Evolutionary conservation across 2,888 invertebrate genomes (phyloP).

Genomic region (Ophion slaviceki): DNA sequence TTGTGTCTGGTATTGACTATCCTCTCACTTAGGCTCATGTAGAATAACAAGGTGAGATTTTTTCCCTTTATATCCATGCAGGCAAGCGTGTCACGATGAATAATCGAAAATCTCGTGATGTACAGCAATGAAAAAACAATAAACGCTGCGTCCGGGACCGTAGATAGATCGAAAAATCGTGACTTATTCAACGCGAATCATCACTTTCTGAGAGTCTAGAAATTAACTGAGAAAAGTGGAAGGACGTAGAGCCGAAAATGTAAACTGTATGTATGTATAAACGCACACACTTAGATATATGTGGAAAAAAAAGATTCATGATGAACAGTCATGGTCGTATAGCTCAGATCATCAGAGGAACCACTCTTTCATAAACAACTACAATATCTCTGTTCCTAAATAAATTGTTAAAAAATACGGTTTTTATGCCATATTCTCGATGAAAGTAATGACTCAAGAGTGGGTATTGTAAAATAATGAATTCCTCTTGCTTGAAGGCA

Average conservation of each 20-base stretch:
- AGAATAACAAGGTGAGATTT: slow-evolving; percentile 55
- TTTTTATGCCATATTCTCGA: too few species aligned
- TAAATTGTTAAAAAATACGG: too few species aligned
- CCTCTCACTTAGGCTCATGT: neutral
- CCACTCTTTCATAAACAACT: too few species aligned
- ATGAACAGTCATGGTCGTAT: too few species aligned
- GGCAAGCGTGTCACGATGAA: slow-evolving; percentile 24
- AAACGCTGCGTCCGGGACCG: neutral
- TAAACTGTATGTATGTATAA: slow-evolving; percentile 1
- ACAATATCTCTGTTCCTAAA: too few species aligned
- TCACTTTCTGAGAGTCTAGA: slow-evolving; percentile 34
- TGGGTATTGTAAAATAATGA: too few species aligned
- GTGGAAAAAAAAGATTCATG: too few species aligned
- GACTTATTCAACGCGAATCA: slow-evolving; percentile 67
- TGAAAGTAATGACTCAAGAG: too few species aligned
- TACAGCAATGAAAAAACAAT: slow-evolving; percentile 26
- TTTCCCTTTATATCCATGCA: slow-evolving; percentile 32
- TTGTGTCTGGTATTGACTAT: neutral
- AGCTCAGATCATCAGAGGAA: too few species aligned
- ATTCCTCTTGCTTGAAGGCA: too few species aligned
- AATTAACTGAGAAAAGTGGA: slow-evolving; percentile 13
- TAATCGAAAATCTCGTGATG: slow-evolving; percentile 45
- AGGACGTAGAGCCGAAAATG: slow-evolving; percentile 13
- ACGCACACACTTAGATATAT: too few species aligned
- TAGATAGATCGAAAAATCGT: slow-evolving; percentile 63